Percentiles rank a stretch among this genome's conserved stretches.
phyloP scores from a whole-genome alignment of 1,140 invertebrate genomes.

The Euura lappo region DNA sequence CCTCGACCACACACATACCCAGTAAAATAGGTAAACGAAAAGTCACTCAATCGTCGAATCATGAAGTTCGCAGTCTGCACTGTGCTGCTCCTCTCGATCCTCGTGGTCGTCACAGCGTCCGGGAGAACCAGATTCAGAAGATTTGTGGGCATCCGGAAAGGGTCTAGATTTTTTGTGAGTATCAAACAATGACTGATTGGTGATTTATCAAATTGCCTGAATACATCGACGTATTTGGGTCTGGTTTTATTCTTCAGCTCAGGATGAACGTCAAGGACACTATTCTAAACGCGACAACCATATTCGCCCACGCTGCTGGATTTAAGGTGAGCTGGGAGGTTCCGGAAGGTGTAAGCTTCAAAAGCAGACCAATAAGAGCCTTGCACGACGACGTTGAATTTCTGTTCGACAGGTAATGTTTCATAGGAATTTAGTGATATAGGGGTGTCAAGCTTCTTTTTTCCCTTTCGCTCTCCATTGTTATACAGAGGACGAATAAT shows the following conservation, averaged over 20 bases:
- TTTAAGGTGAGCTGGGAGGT: conserved; percentile 55
- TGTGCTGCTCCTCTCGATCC: background rate
- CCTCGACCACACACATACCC: conserved; percentile 14
- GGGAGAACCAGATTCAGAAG: background rate
- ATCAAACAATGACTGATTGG: background rate
- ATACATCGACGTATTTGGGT: no score
- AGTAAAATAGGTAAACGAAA: background rate
- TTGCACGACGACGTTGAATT: conserved; percentile 43
- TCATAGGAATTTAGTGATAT: no score
- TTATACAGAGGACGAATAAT: background rate
- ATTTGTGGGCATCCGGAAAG: background rate
- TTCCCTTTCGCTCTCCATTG: background rate
- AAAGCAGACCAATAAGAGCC: conserved; percentile 36
- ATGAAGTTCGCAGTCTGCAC: conserved; percentile 2
- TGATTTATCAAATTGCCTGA: no score
- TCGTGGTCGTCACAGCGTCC: background rate
- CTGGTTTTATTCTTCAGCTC: conserved; percentile 36
- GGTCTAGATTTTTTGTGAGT: background rate
- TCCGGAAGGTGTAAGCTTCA: conserved; percentile 34
- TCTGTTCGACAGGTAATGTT: conserved; percentile 53
- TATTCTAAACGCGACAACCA: conserved; percentile 38
- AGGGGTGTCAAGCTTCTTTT: no score
- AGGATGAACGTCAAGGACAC: conserved; percentile 54
- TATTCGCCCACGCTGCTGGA: conserved; percentile 53
- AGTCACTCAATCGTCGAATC: background rate